A percentile compares a stretch with the other conserved stretches of the same genome.
Evolutionary conservation across 1,140 invertebrate genomes (phyloP).

Genomic region (Tenebrio molitor): DNA sequence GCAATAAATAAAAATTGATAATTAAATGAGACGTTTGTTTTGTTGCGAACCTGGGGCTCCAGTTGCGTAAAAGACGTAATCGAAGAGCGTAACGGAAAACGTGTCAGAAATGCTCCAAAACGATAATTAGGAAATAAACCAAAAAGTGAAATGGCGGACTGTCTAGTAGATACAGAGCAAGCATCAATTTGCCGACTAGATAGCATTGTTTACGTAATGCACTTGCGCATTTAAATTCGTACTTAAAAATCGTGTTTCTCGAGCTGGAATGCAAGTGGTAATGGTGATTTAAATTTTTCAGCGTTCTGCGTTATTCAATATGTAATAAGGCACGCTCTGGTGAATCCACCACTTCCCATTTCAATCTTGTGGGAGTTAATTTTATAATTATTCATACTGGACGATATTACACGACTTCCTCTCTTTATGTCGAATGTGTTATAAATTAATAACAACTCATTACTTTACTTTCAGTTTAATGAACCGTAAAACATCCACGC

Average conservation of each 20-base stretch:
- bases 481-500: slow-evolving; percentile 26
- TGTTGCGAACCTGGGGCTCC: neutral
- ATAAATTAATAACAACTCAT: slow-evolving; percentile 23
- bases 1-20: slow-evolving; percentile 46
- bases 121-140: slow-evolving; percentile 16
- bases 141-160: slow-evolving; percentile 23
- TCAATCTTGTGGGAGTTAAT: slow-evolving; percentile 12
- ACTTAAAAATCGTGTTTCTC: slow-evolving; percentile 7
- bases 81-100: slow-evolving; percentile 18
- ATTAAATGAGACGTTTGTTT: neutral
- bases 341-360: slow-evolving; percentile 12
- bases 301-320: slow-evolving; percentile 13
- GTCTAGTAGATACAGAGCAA: neutral
- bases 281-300: slow-evolving; percentile 9
- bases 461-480: slow-evolving; percentile 28
- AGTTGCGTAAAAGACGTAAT: slow-evolving; percentile 21
- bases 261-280: slow-evolving; percentile 5
- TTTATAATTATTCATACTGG: slow-evolving; percentile 3
- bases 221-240: neutral
- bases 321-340: slow-evolving; percentile 7
- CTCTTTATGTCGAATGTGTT: slow-evolving; percentile 15
- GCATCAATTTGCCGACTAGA: slow-evolving; percentile 13
- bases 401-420: slow-evolving; percentile 17
- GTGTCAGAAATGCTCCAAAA: slow-evolving; percentile 1
- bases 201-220: slow-evolving; percentile 1